Conservation (phyloP, 2,797 vertebrate genomes). For the Tiaroga cobitis region DNA sequence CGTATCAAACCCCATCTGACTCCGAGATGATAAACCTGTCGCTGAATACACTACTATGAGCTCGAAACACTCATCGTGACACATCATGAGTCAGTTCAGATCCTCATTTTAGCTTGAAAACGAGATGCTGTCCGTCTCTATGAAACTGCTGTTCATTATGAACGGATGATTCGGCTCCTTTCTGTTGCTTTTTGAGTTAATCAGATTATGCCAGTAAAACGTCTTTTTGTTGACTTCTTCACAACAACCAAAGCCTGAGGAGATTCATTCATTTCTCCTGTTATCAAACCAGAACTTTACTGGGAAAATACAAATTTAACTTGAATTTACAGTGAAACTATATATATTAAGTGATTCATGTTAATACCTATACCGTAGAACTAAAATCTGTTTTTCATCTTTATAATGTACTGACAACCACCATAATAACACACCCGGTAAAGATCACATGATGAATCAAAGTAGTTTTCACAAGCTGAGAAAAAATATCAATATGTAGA, state of each 20-base stretch:
- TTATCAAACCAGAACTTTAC: background rate
- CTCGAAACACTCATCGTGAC: background rate
- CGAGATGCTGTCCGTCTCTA: background rate
- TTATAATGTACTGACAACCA: background rate
- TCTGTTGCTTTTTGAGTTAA: slow-evolving; percentile 26
- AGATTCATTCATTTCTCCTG: background rate
- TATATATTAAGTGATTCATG: background rate
- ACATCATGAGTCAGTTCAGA: background rate
- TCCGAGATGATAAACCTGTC: background rate
- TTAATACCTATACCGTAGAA: too few relatives aligned
- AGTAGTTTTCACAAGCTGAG: too few relatives aligned
- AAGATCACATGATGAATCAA: too few relatives aligned
- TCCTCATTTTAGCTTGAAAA: background rate
- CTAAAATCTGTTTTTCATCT: background rate
- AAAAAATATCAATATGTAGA: too few relatives aligned
- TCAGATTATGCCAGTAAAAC: slow-evolving; percentile 47
- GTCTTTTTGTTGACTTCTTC: slow-evolving; percentile 32
- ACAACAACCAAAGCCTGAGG: too few relatives aligned
- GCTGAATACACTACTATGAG: background rate
- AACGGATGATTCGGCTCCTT: slow-evolving; percentile 19
- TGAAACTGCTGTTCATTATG: slow-evolving; percentile 33
- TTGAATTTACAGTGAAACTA: background rate
- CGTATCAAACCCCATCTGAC: background rate
- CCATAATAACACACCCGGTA: background rate
- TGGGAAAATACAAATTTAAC: background rate